phyloP scores from a whole-genome alignment of 30 jellyfish, hydroid and myxozoan genomes.

The Sanderia malayensis region DNA sequence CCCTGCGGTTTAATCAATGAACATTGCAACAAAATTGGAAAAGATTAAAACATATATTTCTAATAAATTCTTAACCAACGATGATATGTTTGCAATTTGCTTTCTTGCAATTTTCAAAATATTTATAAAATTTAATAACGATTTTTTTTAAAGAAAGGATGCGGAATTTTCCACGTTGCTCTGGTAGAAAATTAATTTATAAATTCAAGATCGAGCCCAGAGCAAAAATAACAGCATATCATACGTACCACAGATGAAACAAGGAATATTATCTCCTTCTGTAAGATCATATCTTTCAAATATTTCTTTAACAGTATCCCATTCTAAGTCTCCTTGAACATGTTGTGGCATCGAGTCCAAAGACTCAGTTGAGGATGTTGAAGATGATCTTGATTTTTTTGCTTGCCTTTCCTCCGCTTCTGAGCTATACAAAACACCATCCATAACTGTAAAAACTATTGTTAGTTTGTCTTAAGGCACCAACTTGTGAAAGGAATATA shows the following conservation, averaged over 20 bases:
- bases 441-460: slow-evolving; percentile 12
- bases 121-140: too few species aligned
- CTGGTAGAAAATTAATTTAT: slow-evolving; percentile 8
- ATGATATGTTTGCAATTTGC: too few species aligned
- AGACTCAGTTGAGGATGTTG: slow-evolving; percentile 78
- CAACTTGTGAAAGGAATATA: neutral
- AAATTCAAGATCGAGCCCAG: neutral
- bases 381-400: slow-evolving; percentile 62
- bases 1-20: too few species aligned
- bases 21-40: too few species aligned
- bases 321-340: slow-evolving; percentile 66
- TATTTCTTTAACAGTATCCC: slow-evolving; percentile 81
- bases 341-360: slow-evolving; percentile 39
- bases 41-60: too few species aligned
- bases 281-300: slow-evolving; percentile 75
- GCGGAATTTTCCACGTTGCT: neutral
- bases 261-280: slow-evolving; percentile 90
- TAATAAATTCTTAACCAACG: too few species aligned
- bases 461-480: neutral
- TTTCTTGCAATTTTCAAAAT: too few species aligned
- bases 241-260: slow-evolving; percentile 87
- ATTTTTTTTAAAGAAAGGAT: neutral
- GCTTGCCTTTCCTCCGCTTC: slow-evolving; percentile 31
- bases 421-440: slow-evolving; percentile 9
- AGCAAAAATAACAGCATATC: neutral